phyloP scores from a whole-genome alignment of 2,797 vertebrate genomes.

The Malacoraja senta region DNA sequence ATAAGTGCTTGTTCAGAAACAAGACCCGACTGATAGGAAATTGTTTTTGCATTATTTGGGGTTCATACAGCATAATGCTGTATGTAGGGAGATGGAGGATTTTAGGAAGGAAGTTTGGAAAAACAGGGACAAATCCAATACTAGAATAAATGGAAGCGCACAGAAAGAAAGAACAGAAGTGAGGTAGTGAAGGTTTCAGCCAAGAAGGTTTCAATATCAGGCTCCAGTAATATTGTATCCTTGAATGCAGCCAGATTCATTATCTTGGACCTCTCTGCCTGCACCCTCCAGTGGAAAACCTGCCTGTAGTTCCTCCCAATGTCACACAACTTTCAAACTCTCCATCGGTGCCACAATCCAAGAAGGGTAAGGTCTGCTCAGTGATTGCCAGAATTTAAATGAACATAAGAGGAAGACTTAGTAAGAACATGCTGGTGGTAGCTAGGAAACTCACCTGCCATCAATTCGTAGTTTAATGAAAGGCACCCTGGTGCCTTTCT shows the following conservation, averaged over 20 bases:
- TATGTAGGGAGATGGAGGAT: background rate
- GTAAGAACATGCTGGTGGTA: background rate
- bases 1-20: background rate
- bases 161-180: background rate
- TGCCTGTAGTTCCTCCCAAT: too few relatives aligned
- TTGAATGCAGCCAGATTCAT: background rate
- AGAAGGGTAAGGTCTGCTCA: background rate
- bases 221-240: background rate
- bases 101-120: background rate
- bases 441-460: background rate
- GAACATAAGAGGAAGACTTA: background rate
- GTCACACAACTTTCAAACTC: background rate
- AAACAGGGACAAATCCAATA: background rate
- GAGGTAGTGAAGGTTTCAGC: background rate
- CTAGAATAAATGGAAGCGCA: background rate
- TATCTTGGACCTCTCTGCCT: background rate
- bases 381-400: background rate
- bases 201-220: background rate
- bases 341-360: background rate
- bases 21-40: background rate
- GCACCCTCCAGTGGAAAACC: background rate
- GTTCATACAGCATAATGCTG: background rate
- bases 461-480: background rate
- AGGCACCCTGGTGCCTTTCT: background rate
- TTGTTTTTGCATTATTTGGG: background rate